Evolutionary conservation across 2,888 invertebrate species (phyloP).

Genomic region (Pharmacophagus antenor): DNA sequence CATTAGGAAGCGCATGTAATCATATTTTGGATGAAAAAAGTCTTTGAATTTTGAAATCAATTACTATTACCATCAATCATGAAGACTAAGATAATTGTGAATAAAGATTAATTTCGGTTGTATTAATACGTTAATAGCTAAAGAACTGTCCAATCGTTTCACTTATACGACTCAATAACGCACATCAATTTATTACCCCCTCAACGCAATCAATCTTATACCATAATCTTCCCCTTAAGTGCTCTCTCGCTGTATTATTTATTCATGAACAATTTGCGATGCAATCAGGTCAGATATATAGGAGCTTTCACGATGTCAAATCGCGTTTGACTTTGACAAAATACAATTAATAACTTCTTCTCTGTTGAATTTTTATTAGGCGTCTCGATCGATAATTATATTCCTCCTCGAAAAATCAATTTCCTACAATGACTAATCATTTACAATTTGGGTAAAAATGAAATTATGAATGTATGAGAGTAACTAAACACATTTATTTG

Average conservation of each 20-base stretch:
- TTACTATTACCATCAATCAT: too few species aligned
- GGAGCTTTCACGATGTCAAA: constrained; percentile 58
- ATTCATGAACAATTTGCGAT: constrained; percentile 79
- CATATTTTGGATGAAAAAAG: too few species aligned
- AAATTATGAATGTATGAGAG: too few species aligned
- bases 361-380: constrained; percentile 59
- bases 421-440: too few species aligned
- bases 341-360: constrained; percentile 56
- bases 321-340: constrained; percentile 70
- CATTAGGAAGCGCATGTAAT: too few species aligned
- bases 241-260: constrained; percentile 67
- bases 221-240: constrained; percentile 51
- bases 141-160: too few species aligned
- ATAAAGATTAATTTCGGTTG: too few species aligned
- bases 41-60: too few species aligned
- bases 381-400: constrained; percentile 32
- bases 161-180: constrained; percentile 21
- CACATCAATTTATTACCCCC: constrained; percentile 29
- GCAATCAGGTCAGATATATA: constrained; percentile 71
- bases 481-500: too few species aligned
- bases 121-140: too few species aligned
- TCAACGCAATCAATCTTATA: constrained; percentile 34
- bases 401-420: neutral
- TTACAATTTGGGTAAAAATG: too few species aligned
- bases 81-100: too few species aligned